Conservation (phyloP, 1,140 invertebrate species). For the Neodiprion pinetum region DNA sequence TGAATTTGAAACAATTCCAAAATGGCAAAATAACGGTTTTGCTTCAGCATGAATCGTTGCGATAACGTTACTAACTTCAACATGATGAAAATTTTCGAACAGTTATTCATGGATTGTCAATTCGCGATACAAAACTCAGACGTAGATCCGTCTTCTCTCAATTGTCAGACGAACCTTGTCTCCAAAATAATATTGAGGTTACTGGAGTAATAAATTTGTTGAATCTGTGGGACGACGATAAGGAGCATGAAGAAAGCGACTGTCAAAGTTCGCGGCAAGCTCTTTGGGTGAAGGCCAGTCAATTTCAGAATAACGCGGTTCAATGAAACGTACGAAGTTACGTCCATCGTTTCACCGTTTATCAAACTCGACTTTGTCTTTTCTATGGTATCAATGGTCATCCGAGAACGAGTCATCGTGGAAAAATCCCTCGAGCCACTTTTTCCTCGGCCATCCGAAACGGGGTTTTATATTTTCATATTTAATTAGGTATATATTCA, state of each 20-base stretch:
- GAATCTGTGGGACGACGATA: slow-evolving; percentile 38
- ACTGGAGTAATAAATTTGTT: slow-evolving; percentile 33
- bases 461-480: neutral
- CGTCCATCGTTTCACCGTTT: slow-evolving; percentile 27
- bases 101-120: too few relatives aligned
- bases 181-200: slow-evolving; percentile 38
- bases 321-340: slow-evolving; percentile 34
- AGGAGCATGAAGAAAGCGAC: slow-evolving; percentile 35
- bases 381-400: neutral
- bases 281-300: slow-evolving; percentile 43
- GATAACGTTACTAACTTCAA: too few relatives aligned
- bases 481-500: neutral
- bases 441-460: neutral
- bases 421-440: neutral
- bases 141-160: neutral
- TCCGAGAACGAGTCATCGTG: neutral
- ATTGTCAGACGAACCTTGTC: slow-evolving; percentile 33
- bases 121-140: too few relatives aligned
- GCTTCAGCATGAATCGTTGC: too few relatives aligned
- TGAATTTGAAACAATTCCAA: neutral
- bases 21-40: neutral
- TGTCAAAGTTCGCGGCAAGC: slow-evolving; percentile 29
- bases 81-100: slow-evolving; percentile 9
- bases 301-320: slow-evolving; percentile 39
- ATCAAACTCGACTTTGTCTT: too few relatives aligned